These are phyloP conservation scores for Erebia epiphron DNA, from an alignment of 2,888 invertebrate species.

Conservation along the genomic window DNA sequence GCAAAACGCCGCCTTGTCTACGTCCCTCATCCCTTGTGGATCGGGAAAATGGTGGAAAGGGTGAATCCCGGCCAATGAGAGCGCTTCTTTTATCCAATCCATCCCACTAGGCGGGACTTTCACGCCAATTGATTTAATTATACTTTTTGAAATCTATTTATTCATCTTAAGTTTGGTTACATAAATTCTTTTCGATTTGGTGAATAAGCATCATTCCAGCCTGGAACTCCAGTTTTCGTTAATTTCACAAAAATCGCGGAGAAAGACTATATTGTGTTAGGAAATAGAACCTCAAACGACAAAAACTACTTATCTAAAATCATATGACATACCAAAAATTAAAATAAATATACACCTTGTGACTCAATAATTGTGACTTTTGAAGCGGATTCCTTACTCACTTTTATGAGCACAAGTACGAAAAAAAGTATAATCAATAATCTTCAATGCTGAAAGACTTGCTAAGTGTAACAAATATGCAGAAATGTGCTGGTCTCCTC, in stretches of 20 bases:
- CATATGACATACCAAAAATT: too few relatives aligned
- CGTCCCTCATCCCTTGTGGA: conserved; percentile 51
- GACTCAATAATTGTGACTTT: too few relatives aligned
- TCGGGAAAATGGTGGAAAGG: conserved; percentile 52
- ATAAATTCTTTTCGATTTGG: neutral
- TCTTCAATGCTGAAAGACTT: neutral
- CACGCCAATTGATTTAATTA: conserved; percentile 32
- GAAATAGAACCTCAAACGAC: neutral
- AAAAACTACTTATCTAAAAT: too few relatives aligned
- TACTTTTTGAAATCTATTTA: conserved; percentile 24
- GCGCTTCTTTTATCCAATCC: conserved; percentile 44
- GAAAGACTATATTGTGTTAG: too few relatives aligned
- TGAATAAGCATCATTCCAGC: too few relatives aligned
- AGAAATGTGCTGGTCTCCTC: conserved; percentile 53
- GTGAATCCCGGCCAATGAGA: conserved; percentile 57
- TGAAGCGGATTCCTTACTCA: too few relatives aligned
- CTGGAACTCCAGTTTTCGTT: too few relatives aligned
- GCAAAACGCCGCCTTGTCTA: conserved; percentile 55
- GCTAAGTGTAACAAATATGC: conserved; percentile 49
- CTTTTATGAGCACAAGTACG: too few relatives aligned
- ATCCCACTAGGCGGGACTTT: conserved; percentile 56
- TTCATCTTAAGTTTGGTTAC: conserved; percentile 3
- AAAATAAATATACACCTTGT: too few relatives aligned
- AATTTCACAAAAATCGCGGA: too few relatives aligned
- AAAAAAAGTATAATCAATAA: neutral